phyloP scores from a whole-genome alignment of 2,113 vertebrate genomes.

The Oncorhynchus clarkii region DNA sequence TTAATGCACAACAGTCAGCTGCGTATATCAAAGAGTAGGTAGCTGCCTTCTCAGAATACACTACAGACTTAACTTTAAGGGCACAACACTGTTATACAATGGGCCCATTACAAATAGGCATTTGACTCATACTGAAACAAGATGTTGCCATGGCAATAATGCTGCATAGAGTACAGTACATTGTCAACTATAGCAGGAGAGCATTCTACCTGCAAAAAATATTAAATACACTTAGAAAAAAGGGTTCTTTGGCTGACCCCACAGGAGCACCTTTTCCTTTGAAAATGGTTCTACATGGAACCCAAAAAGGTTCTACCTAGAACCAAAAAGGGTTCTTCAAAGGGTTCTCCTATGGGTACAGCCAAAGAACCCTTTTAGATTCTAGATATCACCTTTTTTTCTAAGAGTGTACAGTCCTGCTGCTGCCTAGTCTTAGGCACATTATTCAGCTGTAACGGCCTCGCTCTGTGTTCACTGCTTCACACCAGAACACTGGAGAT shows the following conservation, averaged over 20 bases:
- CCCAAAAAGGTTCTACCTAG: too few species aligned
- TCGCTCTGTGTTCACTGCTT: not conserved
- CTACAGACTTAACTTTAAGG: not conserved
- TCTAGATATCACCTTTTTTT: too few species aligned
- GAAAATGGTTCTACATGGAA: too few species aligned
- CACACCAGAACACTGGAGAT: not conserved
- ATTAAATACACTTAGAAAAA: too few species aligned
- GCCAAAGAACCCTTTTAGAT: too few species aligned
- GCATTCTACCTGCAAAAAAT: not conserved
- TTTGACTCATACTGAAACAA: constrained; percentile 45
- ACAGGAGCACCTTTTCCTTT: too few species aligned
- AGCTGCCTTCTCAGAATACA: not conserved
- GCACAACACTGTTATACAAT: constrained; percentile 13
- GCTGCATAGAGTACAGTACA: constrained; percentile 27
- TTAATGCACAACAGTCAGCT: constrained; percentile 4
- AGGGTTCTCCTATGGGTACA: too few species aligned
- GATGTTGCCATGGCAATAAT: constrained; percentile 56
- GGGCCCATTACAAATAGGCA: constrained; percentile 14
- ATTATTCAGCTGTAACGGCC: not conserved
- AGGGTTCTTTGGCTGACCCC: too few species aligned
- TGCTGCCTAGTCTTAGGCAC: not conserved
- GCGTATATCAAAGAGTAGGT: constrained; percentile 4
- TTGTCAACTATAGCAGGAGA: constrained; percentile 50
- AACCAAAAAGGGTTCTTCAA: too few species aligned
- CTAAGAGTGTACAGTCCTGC: not conserved